Base-by-base conservation (phyloP, 1,140 invertebrate species). In the Sipha flava region DNA sequence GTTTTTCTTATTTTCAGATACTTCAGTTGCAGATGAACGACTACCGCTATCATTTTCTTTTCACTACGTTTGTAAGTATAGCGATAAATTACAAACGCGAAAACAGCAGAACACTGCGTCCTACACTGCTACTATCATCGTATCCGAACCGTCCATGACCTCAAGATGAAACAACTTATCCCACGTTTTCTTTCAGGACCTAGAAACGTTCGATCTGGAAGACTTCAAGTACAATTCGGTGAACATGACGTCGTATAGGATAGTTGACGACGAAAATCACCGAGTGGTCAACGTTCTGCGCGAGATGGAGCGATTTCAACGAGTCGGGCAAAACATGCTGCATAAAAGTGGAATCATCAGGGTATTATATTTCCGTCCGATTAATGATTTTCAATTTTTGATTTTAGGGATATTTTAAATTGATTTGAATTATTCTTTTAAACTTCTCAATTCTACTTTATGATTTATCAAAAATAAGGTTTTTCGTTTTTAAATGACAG, bases 191-290 rank as follows among this genome's bases (percentile, higher is more conserved):
- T 86, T 86, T 12, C 85, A 95, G 93, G 93, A 96, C 86, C 90
- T 95, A 83, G 94, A 95, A 86, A 91, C 93, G 9, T 95, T 95
- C 83, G 94, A 96, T 86, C 85, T 97, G 79, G 94, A 96, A 86
- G 94, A 97, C 85, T 96, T 97, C 86, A 94, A 94, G 84, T 96
- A 96, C 87, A 96, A 96, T 86, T 92, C 91, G 79, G 95, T 96
- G 18, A 97, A 97, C 86, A 96, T 97, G 87, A 96, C 94, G 52
- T 93, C 94, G 6, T 97, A 94, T 87, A 88, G 95, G 66, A 86
- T 97, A 75, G 93, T 96, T 3, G 94, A 96, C 85, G 88, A 92
- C 0, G 92, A 92, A 31, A 90, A 93, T 73, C 88, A 90, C 52
- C 90, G 90, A 83, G 93, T 95, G 31, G 88, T 89, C 80, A 91